Percentiles rank a stretch among this genome's conserved stretches.
These are phyloP conservation scores for Scaptomyza parva DNA, from an alignment of 2,888 invertebrate species.

Conservation along the genomic window DNA sequence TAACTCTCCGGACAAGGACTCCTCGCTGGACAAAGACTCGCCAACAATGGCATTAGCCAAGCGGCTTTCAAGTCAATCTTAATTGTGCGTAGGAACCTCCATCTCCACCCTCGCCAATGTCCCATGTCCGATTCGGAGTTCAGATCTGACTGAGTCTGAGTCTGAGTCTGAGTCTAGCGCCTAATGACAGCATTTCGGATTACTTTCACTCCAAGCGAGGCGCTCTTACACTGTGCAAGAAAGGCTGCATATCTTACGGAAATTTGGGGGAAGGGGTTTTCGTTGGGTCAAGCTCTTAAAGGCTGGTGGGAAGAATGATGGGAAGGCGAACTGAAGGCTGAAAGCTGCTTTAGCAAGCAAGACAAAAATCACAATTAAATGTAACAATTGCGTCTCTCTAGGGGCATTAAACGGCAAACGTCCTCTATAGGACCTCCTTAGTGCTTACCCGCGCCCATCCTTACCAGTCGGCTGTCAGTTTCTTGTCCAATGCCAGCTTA, in stretches of 20 bases:
- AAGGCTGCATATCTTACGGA: constrained; percentile 68
- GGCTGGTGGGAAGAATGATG: constrained; percentile 35
- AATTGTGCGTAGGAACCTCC: constrained; percentile 58
- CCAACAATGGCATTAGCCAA: constrained; percentile 58
- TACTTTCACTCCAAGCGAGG: constrained; percentile 67
- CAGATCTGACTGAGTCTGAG: constrained; percentile 1
- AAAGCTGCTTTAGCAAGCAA: constrained; percentile 48
- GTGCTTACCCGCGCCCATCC: too few species aligned
- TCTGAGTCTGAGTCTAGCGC: constrained; percentile 13
- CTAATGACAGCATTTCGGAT: constrained; percentile 71
- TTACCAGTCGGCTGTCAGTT: constrained; percentile 59
- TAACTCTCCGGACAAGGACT: constrained; percentile 48
- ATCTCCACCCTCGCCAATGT: neutral
- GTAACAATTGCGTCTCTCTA: constrained; percentile 79
- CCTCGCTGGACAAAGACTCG: constrained; percentile 10
- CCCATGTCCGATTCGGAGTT: constrained; percentile 6
- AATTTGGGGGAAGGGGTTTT: neutral
- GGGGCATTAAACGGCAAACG: constrained; percentile 71
- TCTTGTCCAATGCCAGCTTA: constrained; percentile 80
- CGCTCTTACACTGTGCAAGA: constrained; percentile 38
- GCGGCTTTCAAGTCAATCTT: constrained; percentile 73
- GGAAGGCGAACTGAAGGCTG: constrained; percentile 21
- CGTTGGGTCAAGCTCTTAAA: constrained; percentile 20
- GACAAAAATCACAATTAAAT: constrained; percentile 79
- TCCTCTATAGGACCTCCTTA: constrained; percentile 20